Base-by-base conservation (phyloP, 1,140 invertebrate species). In the Polypedilum pembai region DNA sequence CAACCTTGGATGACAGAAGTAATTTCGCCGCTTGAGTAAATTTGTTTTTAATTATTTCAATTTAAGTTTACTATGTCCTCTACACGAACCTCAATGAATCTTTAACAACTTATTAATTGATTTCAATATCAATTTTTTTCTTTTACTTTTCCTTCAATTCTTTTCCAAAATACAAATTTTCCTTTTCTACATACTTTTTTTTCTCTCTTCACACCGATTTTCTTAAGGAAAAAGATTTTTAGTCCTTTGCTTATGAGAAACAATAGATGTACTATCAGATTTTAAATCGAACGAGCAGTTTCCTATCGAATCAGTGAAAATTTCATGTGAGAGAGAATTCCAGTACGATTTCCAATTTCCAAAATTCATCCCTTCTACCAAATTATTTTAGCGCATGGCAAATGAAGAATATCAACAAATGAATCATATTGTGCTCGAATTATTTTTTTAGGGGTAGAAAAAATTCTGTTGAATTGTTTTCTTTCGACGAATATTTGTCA, bases 261-360 rank as follows among this genome's bases (percentile, higher is more conserved):
- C 65, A 69, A 69, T 69, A 69, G 65, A 69, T 69, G 65, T 69
- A 69, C 65, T 69, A 69, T 69, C 65, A 69, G 65, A 21, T 20
- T 69, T 21, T 10, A 18, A 69, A 69, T 69, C 65, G 65, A 10
- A 21, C 65, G 65, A 69, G 17, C 65, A 69, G 65, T 69, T 69
- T 69, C 65, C 65, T 69, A 20, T 69, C 65, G 65, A 69, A 20
- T 69, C 65, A 69, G 17, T 20, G 17, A 10, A 69, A 18, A 69
- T 69, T 56, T 56, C 12, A n/a, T 69, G 7, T 20, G 65, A 69
- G 65, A 56, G 45, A 56, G 45, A 56, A 18, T 69, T 69, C 65
- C 65, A 69, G 0, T 3, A 20, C 2, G 10, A 2, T 20, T 69
- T 69, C 65, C 65, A 69, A 69, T 69, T 69, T 69, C 65, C 65